These are phyloP conservation scores for Spinus olivaceus DNA, from an alignment of 2,797 vertebrate species.

Conservation along the genomic window DNA sequence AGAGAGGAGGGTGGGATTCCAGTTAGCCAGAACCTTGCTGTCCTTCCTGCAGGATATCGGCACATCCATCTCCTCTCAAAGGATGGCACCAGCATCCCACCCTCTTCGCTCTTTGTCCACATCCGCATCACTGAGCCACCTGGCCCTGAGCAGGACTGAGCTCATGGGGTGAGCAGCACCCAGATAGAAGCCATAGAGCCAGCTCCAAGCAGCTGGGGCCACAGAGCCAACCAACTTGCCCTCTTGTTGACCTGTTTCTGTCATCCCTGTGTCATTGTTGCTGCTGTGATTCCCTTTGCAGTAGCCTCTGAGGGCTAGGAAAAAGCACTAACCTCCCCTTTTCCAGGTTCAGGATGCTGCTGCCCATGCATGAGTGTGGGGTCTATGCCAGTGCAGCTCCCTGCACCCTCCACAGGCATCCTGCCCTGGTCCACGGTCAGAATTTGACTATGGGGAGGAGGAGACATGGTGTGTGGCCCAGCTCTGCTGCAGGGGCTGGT, in stretches of 20 bases:
- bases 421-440: fast-evolving
- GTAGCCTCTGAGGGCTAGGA: neutral
- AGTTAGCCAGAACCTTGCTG: neutral
- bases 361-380: neutral
- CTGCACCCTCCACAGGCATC: fast-evolving
- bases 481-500: neutral
- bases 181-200: neutral
- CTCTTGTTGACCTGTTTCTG: neutral
- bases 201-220: fast-evolving
- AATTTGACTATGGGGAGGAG: neutral
- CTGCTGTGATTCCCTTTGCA: neutral
- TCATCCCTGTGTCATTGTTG: neutral
- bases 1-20: neutral
- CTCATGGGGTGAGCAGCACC: neutral
- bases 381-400: neutral
- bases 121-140: slow-evolving; percentile 71
- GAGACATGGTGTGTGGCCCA: neutral
- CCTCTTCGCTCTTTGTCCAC: slow-evolving; percentile 88
- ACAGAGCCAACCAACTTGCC: neutral
- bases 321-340: neutral
- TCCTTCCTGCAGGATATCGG: slow-evolving; percentile 24
- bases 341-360: neutral
- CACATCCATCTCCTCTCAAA: slow-evolving; percentile 76
- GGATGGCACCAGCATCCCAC: slow-evolving; percentile 87
- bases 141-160: neutral